Percentiles rank a stretch among this genome's conserved stretches.
Evolutionary conservation across 1,140 invertebrate species (phyloP).

Genomic region (Trypoxylus dichotomus): DNA sequence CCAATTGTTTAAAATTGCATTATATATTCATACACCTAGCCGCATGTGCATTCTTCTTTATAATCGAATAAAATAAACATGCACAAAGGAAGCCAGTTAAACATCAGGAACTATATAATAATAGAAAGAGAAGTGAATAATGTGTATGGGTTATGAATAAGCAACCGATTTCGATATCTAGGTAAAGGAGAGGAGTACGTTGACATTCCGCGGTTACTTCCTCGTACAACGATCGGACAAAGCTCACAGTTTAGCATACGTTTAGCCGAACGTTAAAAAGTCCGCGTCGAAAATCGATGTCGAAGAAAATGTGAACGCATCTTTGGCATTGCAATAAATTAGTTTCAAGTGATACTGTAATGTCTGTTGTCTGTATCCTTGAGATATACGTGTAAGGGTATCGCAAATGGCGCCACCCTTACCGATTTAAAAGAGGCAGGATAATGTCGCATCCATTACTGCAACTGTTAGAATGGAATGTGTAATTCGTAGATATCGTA

Average conservation of each 20-base stretch:
- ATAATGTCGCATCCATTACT: not conserved
- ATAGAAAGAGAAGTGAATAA: not conserved
- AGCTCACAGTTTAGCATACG: no score
- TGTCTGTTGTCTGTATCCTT: not conserved
- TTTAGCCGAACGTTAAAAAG: no score
- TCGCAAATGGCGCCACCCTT: constrained; percentile 16
- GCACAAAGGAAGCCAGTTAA: not conserved
- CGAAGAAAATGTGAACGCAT: not conserved
- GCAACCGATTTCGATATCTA: not conserved
- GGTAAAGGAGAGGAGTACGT: not conserved
- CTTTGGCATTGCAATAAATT: not conserved
- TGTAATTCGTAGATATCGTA: not conserved
- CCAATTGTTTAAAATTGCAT: constrained; percentile 21
- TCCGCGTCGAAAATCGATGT: not conserved
- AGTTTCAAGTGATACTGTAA: constrained; percentile 14
- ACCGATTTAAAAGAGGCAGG: constrained; percentile 1
- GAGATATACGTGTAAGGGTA: not conserved
- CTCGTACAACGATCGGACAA: no score
- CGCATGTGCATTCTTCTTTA: constrained; percentile 3
- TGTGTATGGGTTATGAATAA: not conserved
- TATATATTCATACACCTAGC: not conserved
- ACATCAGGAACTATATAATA: not conserved
- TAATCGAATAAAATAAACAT: constrained; percentile 8
- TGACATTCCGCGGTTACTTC: not conserved
- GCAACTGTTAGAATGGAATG: constrained; percentile 5